Base-by-base conservation (phyloP, 2,797 vertebrate species). In the Scarus forsteni region DNA sequence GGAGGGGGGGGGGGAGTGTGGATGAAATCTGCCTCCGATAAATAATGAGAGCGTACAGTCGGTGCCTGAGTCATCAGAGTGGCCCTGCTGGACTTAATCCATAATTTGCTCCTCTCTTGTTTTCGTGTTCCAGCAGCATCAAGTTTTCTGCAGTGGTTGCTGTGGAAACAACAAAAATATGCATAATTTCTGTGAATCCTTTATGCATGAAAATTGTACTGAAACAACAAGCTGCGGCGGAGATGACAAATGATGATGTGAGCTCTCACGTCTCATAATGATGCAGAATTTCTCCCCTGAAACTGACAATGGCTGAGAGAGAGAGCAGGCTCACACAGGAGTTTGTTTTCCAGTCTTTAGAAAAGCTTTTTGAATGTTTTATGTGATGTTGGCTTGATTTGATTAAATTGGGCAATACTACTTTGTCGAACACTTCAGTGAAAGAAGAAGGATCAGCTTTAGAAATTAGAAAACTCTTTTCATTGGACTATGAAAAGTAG, bases 91-190 rank as follows among this genome's bases (percentile, higher is more conserved):
- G 61, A 57, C 6, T 27, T 36, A 7, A 11, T 8, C 38, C 7
- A 6, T 27, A 19, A 50, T 15, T 39, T 35, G 64, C 50, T 66
- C 18, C 72, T 50, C 40, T 12, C 18, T 50, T 59, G 71, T 66
- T 18, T 60, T 34, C 34, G 51, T 51, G 8, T 44, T 64, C 44
- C 60, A 54, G 65, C 71, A 56, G 49, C 46, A 46, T 56, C 19
- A 40, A 18, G 51, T 72, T 57, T 48, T 77, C 69, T 61, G 43
- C 73, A 73, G 68, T 40, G 66, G 79, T 88, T 88, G 79, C 84
- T 77, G 79, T 87, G 88, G 83, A 83, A 88, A 87, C 81, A 72
- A 67, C 49, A 72, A 68, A 74, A 55, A 10, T 35, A 11, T 61
- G 46, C 43, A 45, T 59, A 48, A 62, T 60, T 70, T 38, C 18